Evolutionary conservation across 1,140 invertebrate genomes (phyloP), one percentile per base, ranked within the genome.

Genomic region (Drosophila pruinosa): DNA sequence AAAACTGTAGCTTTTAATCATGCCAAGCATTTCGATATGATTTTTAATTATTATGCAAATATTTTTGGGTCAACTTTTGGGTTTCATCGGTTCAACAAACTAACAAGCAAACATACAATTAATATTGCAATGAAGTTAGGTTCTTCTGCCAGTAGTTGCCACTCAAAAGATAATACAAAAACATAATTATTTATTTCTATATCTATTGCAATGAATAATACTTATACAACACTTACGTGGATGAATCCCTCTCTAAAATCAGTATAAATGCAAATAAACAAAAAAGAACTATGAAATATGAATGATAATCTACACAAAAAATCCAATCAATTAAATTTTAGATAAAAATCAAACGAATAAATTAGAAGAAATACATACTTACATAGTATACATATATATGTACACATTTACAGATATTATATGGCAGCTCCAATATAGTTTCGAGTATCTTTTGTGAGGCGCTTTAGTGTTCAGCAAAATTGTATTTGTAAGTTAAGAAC

Each of bases 391-490:
- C 24, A 57, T 36, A 50, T 36, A 72, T 63, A 70, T 70, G 45
- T 34, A 19, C 17, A 45, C 47, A 50, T 50, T 26, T 45, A 12
- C 41, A 38, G n/a, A 61, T 47, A 52, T 31, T 38, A 70, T 74
- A 79, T 75, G 80, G 72, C 79, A 85, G 75, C 67, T 83, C 67
- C 67, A 59, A 54, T 76, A 47, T 64, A 72, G 61, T 78, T 74
- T 85, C 78, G 52, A 73, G 68, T 72, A 85, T 83, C 53, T 43
- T 85, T 79, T 59, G 43, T 61, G 69, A 65, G 69, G 74, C 61
- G 81, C 81, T 77, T 86, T 80, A 86, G 81, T 85, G 81, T 86
- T 86, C 81, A 85, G 81, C 73, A 74, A 81, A 64, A 82, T 77
- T 63, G 38, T 70, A 77, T 85, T 64, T 67, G 57, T 67, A 59